These are phyloP conservation scores for Monarcha castaneiventris DNA, from an alignment of 2,113 vertebrate genomes.

Conservation along the genomic window DNA sequence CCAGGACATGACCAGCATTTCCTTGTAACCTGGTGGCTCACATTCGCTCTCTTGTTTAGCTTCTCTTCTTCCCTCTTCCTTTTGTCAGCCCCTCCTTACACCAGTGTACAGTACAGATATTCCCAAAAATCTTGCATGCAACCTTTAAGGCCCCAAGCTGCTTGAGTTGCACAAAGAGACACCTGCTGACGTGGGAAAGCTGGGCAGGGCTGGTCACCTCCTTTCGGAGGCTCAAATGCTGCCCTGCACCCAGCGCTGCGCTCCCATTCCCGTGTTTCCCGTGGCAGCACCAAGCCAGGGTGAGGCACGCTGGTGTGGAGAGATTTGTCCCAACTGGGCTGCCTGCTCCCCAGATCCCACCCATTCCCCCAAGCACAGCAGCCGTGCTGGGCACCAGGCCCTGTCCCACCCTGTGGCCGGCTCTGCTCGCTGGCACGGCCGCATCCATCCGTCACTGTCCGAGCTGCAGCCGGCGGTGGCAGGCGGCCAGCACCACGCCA, in stretches of 20 bases:
- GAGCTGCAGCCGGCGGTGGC: not conserved
- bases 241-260: not conserved
- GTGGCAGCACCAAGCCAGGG: rapidly evolving
- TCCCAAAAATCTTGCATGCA: rapidly evolving
- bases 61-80: not conserved
- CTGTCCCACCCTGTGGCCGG: not conserved
- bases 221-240: not conserved
- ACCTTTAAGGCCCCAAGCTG: not conserved
- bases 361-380: rapidly evolving
- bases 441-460: not conserved
- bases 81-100: not conserved
- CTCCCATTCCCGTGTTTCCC: not conserved
- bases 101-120: rapidly evolving
- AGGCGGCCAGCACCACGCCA: not conserved
- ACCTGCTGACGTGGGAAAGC: rapidly evolving
- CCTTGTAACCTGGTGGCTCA: not conserved
- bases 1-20: rapidly evolving
- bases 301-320: rapidly evolving
- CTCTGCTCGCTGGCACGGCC: not conserved
- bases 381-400: not conserved
- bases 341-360: not conserved
- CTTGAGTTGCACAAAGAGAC: not conserved
- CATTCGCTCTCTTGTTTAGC: not conserved
- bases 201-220: not conserved
- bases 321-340: rapidly evolving